phyloP scores from a whole-genome alignment of 64 coral and sea anemone species.

The Dendrophyllia cribrosa region DNA sequence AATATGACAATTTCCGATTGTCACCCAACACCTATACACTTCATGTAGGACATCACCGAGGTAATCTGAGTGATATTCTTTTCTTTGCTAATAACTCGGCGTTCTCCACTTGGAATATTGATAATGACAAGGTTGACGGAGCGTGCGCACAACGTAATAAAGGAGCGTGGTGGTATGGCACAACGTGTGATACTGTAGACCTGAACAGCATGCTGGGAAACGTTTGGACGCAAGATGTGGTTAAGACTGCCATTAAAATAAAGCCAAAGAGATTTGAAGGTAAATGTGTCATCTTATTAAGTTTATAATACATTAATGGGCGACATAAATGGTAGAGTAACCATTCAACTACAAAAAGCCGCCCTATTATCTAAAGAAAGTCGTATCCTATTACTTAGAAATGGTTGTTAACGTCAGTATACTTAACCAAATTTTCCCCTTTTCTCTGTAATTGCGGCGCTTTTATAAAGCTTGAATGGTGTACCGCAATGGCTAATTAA shows the following conservation, averaged over 20 bases:
- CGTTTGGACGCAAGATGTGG: no score
- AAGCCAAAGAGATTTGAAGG: not conserved
- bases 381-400: no score
- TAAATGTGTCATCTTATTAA: no score
- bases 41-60: not conserved
- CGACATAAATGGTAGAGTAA: no score
- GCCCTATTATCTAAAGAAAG: no score
- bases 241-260: not conserved
- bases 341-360: no score
- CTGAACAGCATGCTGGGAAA: conserved; percentile 11
- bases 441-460: no score
- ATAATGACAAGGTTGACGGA: not conserved
- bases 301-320: no score
- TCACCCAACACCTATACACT: not conserved
- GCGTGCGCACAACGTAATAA: not conserved
- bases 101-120: conserved; percentile 13
- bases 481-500: no score
- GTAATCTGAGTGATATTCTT: not conserved
- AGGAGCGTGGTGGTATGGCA: conserved; percentile 36
- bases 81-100: not conserved
- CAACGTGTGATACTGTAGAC: not conserved
- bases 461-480: no score
- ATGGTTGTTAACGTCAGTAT: no score
- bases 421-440: no score
- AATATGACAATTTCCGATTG: conserved; percentile 4